Evolutionary conservation across 2,797 vertebrate species (phyloP).

Genomic region (Cossypha dichroa): DNA sequence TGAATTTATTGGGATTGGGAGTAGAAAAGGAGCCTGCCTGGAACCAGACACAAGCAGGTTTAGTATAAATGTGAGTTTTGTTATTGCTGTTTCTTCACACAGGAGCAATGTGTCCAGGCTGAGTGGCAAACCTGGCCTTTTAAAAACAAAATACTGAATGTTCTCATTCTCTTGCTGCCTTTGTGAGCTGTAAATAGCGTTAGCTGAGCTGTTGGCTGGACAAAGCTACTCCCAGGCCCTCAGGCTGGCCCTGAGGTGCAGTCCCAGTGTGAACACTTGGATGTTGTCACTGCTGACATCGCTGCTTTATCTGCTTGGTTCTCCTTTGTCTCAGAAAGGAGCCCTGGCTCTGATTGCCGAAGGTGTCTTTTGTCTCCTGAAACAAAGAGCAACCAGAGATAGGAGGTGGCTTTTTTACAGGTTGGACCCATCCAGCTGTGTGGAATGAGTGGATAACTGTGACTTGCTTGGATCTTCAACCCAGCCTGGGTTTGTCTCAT

Average conservation of each 20-base stretch:
- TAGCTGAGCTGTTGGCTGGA: not conserved
- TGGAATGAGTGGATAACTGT: not conserved
- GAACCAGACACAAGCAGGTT: not conserved
- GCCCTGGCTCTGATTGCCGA: not conserved
- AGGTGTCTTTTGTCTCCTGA: not conserved
- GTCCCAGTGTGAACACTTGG: not conserved
- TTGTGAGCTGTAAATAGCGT: not conserved
- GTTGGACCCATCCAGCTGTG: not conserved
- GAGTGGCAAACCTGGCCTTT: not conserved
- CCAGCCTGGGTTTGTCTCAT: not conserved
- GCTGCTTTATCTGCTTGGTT: not conserved
- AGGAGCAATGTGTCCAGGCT: not conserved
- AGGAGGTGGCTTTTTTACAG: not conserved
- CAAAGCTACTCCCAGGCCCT: not conserved
- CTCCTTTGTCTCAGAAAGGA: not conserved
- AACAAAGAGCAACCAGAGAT: not conserved
- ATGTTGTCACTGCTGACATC: not conserved
- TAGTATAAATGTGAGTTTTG: not conserved
- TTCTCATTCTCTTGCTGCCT: not conserved
- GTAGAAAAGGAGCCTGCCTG: not conserved
- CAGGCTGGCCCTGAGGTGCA: not conserved
- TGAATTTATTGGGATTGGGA: not conserved
- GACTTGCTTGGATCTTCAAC: not conserved
- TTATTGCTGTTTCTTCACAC: not conserved
- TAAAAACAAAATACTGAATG: not conserved